These are phyloP conservation scores for Erythrolamprus reginae DNA, from an alignment of 2,113 vertebrate genomes.

Conservation along the genomic window DNA sequence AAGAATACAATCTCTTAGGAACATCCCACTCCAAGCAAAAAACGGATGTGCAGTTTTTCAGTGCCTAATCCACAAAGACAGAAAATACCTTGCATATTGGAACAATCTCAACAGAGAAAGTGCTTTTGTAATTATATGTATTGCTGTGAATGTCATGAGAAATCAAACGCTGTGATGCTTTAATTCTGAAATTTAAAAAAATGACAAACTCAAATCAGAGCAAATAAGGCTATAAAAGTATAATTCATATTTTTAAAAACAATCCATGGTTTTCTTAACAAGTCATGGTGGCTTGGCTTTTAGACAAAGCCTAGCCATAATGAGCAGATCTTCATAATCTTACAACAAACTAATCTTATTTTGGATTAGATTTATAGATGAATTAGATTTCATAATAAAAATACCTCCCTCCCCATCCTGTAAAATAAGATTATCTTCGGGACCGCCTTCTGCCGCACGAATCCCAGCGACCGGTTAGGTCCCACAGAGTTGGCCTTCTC, in stretches of 20 bases:
- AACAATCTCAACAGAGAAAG: constrained; percentile 94
- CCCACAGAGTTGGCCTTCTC: too few species aligned
- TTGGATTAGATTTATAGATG: background rate
- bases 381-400: background rate
- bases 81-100: constrained; percentile 89
- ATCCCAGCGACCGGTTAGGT: too few species aligned
- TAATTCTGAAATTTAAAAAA: constrained; percentile 71
- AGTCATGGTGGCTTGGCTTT: background rate
- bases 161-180: constrained; percentile 91
- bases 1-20: background rate
- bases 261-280: background rate
- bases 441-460: too few species aligned
- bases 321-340: background rate
- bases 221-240: background rate
- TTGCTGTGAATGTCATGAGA: constrained; percentile 96
- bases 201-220: background rate
- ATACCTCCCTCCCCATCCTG: background rate
- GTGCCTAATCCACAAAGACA: background rate
- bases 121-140: constrained; percentile 95
- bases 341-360: background rate
- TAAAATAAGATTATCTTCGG: too few species aligned
- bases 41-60: background rate
- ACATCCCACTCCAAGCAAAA: background rate
- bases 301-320: background rate
- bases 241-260: background rate